Evolutionary conservation across 2,797 vertebrate genomes (phyloP), one percentile per base, ranked within the genome.

Genomic region (Smutsia temminckii): DNA sequence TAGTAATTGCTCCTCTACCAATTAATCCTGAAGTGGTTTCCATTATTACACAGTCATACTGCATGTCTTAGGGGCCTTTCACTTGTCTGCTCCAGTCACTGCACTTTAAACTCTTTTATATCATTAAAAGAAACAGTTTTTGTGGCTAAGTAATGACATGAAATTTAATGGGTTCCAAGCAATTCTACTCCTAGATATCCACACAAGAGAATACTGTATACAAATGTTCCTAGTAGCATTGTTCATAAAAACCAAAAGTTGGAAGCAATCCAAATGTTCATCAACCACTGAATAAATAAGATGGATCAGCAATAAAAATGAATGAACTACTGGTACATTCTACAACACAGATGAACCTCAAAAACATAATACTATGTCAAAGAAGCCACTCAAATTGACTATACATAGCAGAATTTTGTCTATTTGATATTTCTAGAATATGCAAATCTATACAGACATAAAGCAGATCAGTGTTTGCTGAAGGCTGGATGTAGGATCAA

Each of bases 1-100:
- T 40, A 79, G 34, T n/a, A 92, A 49, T 61, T 96, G 66, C 25
- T 96, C 53, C 77, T n/a, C n/a, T 92, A 96, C 21, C 85, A 89
- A 81, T 23, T 66, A 95, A 89, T 89, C 46, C 18, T 49, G 49
- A 85, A 72, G 34, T 85, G n/a, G 25, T 77, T 95, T 92, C 29
- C 77, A 77, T 72, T 75, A 85, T n/a, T 93, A 78, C 14, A 79
- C 6, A 90, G 29, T 91, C 75, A 91, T 37, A 64, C 23, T 46
- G 21, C 10, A 46, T 72, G 42, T 23, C 77, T 93, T 51, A 91
- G 69, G 69, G 96, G 92, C 23, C 66, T 92, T n/a, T 64, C 51
- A 91, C 16, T 63, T 79, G 12, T n/a, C 37, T 84, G 21, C 37
- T 83, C 51, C 27, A 72, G 63, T 86, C 42, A 92, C 78, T 94